Evolutionary conservation across 2,888 invertebrate species (phyloP).

Genomic region (Oscheius sp.): DNA sequence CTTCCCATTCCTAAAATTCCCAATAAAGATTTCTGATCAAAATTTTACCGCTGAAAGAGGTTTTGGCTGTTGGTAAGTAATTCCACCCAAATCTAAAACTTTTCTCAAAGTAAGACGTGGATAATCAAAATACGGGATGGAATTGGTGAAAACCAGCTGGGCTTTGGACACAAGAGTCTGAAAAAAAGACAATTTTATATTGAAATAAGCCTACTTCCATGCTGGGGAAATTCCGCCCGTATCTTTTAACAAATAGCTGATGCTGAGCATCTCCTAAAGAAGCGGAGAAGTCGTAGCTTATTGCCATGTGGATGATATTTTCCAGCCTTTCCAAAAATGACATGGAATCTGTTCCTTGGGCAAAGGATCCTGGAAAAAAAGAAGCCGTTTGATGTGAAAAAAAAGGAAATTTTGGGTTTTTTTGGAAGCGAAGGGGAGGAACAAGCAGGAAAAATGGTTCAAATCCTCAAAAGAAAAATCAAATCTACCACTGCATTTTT

Average conservation of each 20-base stretch:
- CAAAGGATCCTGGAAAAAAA: conserved; percentile 10
- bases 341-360: conserved; percentile 18
- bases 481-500: too few relatives aligned
- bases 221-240: conserved; percentile 12
- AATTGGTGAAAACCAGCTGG: conserved; percentile 30
- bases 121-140: conserved; percentile 32
- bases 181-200: not conserved
- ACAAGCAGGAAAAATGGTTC: too few relatives aligned
- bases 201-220: not conserved
- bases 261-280: not conserved
- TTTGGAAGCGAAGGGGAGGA: too few relatives aligned
- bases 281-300: conserved; percentile 1
- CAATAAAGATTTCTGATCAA: not conserved
- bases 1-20: conserved; percentile 25
- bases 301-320: conserved; percentile 15
- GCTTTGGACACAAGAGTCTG: conserved; percentile 2
- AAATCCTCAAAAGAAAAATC: too few relatives aligned
- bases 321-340: conserved; percentile 9
- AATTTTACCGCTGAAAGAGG: not conserved
- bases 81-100: conserved; percentile 33
- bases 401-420: too few relatives aligned
- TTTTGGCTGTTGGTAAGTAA: conserved; percentile 14
- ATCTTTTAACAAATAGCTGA: conserved; percentile 10
- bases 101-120: conserved; percentile 24
- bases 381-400: not conserved